Evolutionary conservation across 2,888 invertebrate species (phyloP), one percentile per base, ranked within the genome.

Genomic region (Punctoribates punctum): DNA sequence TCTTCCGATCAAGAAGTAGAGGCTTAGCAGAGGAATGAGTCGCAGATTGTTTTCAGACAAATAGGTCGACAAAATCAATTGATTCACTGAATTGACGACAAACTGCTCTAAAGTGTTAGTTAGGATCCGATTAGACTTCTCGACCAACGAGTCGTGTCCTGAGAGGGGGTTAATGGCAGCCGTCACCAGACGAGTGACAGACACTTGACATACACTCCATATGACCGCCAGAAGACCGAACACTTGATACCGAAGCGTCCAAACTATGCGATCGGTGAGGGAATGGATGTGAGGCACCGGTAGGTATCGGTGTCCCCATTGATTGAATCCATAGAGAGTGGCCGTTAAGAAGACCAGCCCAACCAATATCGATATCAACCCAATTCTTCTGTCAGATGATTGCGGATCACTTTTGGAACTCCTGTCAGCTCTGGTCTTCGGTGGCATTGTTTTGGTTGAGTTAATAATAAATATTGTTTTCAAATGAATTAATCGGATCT

Each of bases 91-190:
- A 62, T 57, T 77, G 17, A 77, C 11, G 15, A 77, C n/a, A 25
- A 73, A 77, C 65, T 77, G 77, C 65, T 77, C 77, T 20, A 77
- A 20, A 38, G 77, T 73, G 34, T 77, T 77, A 27, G 57, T 67
- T 29, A 77, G 62, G 13, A 75, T 72, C 27, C 51, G 46, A 20
- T 46, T 65, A 27, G 77, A 17, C 29, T 51, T 65, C 27, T 77
- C 75, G 25, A 77, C 73, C 1, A 60, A 15, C 5, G 11, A 8
- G 20, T 75, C 75, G 27, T 75, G 34, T 17, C 75, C 75, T 15
- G 62, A 51, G 38, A 75, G 29, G 1, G 74, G 77, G 38, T 76
- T 76, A n/a, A 42, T 17, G 0, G 74, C 76, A 6, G 13, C 4
- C 27, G 60, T 62, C 5, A 70, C 11, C 0, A n/a, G 17, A 25